Evolutionary conservation across 2,113 vertebrate species (phyloP).

Genomic region (Ranitomeya imitator): DNA sequence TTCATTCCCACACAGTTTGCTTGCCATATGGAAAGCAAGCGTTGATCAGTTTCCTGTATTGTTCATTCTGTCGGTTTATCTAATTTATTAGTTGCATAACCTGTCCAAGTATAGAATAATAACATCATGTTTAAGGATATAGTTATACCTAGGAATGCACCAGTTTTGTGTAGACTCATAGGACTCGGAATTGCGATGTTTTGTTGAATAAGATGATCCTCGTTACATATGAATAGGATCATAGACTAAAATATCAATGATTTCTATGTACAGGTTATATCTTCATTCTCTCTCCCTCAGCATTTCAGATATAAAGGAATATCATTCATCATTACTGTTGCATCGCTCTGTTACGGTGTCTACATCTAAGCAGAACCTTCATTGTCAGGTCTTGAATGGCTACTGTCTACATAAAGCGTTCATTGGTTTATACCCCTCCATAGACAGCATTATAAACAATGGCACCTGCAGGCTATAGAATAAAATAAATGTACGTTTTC

Average conservation of each 20-base stretch:
- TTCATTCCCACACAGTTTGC: too few relatives aligned
- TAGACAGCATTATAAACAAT: slow-evolving; percentile 10
- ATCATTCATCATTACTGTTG: background rate
- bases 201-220: background rate
- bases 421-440: background rate
- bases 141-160: too few relatives aligned
- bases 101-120: too few relatives aligned
- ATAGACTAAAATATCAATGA: background rate
- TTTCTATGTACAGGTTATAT: background rate
- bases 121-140: too few relatives aligned
- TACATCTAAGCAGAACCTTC: background rate
- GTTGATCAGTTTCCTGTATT: too few relatives aligned
- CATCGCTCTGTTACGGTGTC: background rate
- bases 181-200: too few relatives aligned
- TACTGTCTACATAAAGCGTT: background rate
- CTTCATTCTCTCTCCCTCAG: background rate
- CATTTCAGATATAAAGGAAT: background rate
- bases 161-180: background rate
- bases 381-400: background rate
- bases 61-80: too few relatives aligned
- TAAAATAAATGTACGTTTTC: slow-evolving; percentile 23
- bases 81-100: too few relatives aligned
- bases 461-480: slow-evolving; percentile 2
- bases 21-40: too few relatives aligned
- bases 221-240: background rate